Evolutionary conservation across 2,888 invertebrate species (phyloP).

Genomic region (Phortica okadai): DNA sequence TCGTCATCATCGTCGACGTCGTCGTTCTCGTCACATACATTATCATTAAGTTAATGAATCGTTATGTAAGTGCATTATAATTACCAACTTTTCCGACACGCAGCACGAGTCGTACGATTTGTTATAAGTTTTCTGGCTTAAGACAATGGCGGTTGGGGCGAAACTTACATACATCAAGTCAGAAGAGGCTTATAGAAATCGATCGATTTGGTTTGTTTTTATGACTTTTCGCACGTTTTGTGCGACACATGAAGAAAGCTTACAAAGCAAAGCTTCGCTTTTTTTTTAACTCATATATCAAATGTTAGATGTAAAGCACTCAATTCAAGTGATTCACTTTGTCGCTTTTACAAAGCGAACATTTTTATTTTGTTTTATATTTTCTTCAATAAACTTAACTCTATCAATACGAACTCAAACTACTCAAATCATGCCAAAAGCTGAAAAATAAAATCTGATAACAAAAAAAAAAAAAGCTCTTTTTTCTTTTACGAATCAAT

Average conservation of each 20-base stretch:
- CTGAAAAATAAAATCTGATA: background rate
- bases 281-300: too few relatives aligned
- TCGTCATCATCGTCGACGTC: background rate
- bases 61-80: constrained; percentile 72
- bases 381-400: background rate
- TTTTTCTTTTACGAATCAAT: constrained; percentile 1
- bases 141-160: background rate
- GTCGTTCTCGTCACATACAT: constrained; percentile 56
- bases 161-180: too few relatives aligned
- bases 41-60: constrained; percentile 72
- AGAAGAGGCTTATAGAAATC: too few relatives aligned
- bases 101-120: constrained; percentile 32
- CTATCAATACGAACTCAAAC: background rate
- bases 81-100: constrained; percentile 60
- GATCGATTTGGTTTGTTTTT: too few relatives aligned
- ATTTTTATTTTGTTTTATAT: background rate
- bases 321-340: too few relatives aligned
- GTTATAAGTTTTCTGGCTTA: background rate
- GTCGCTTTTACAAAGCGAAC: too few relatives aligned
- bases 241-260: too few relatives aligned
- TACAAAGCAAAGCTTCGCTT: too few relatives aligned
- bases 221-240: too few relatives aligned
- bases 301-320: too few relatives aligned
- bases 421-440: background rate
- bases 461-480: background rate